A percentile compares a stretch with the other conserved stretches of the same genome.
These are phyloP conservation scores for Hipposideros armiger DNA, from an alignment of 2,113 vertebrate species.

Conservation along the genomic window DNA sequence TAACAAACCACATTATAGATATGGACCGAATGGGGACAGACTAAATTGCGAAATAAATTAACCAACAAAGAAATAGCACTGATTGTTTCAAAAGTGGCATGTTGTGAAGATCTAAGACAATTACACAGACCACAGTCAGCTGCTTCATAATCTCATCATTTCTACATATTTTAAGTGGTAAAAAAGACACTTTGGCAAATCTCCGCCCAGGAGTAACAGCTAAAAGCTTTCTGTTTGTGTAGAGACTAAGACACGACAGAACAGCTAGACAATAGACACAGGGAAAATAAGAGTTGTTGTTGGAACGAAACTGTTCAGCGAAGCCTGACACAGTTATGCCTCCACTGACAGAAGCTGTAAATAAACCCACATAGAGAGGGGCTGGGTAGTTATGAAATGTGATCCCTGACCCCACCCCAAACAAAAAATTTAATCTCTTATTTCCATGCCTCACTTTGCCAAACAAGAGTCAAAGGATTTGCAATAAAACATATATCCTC, in stretches of 20 bases:
- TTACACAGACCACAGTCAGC: not conserved
- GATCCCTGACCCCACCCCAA: not conserved
- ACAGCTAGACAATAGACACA: not conserved
- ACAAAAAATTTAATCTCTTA: not conserved
- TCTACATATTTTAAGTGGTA: constrained; percentile 6
- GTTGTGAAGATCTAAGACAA: not conserved
- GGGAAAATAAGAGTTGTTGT: not conserved
- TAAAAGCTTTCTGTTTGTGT: not conserved
- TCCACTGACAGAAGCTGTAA: not conserved
- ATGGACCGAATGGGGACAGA: not conserved
- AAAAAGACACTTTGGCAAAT: not conserved
- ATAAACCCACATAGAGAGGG: not conserved
- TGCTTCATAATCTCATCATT: not conserved
- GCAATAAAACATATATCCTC: not conserved
- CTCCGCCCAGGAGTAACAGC: not conserved
- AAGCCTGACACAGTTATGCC: not conserved
- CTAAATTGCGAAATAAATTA: constrained; percentile 9
- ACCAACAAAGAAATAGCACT: constrained; percentile 5
- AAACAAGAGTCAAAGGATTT: not conserved
- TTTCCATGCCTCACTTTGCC: not conserved
- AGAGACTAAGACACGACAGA: not conserved
- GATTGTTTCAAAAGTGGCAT: not conserved
- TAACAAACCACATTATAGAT: not conserved
- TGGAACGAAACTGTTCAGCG: not conserved
- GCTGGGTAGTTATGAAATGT: not conserved